A percentile compares a stretch with the other conserved stretches of the same genome.
Evolutionary conservation across 2,797 vertebrate species (phyloP).

Genomic region (Vipera ursinii): DNA sequence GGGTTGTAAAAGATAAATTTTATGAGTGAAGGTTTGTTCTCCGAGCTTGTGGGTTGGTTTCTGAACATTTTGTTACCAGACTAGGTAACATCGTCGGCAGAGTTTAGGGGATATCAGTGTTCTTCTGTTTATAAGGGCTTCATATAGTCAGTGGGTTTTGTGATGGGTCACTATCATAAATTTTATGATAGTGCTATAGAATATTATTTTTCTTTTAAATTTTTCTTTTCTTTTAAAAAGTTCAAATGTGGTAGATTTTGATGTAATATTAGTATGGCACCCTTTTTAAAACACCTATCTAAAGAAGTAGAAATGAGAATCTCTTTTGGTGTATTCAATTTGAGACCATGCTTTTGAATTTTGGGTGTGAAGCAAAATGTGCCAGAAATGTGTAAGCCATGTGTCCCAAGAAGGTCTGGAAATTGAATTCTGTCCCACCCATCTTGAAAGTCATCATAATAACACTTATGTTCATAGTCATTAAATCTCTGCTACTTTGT

Average conservation of each 20-base stretch:
- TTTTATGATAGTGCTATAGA: background rate
- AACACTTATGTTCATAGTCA: background rate
- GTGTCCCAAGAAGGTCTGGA: background rate
- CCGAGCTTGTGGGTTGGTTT: no score
- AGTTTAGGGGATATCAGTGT: no score
- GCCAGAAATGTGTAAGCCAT: background rate
- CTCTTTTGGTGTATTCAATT: background rate
- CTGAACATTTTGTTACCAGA: no score
- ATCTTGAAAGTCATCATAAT: background rate
- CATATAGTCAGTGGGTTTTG: no score
- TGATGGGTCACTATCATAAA: no score
- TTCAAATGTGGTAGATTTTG: background rate
- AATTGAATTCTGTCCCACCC: background rate
- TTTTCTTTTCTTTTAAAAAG: background rate
- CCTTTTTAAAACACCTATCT: background rate
- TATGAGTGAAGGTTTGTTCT: no score
- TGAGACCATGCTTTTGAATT: background rate
- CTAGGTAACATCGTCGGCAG: no score
- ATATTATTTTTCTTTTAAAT: background rate
- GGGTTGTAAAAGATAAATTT: background rate
- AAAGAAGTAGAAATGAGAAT: background rate
- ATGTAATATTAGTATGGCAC: background rate
- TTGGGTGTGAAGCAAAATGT: background rate
- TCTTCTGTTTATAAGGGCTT: no score
- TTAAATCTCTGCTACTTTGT: background rate